A percentile compares a stretch with the other conserved stretches of the same genome.
phyloP scores from a whole-genome alignment of 2,113 vertebrate genomes.

The Hippotragus niger region DNA sequence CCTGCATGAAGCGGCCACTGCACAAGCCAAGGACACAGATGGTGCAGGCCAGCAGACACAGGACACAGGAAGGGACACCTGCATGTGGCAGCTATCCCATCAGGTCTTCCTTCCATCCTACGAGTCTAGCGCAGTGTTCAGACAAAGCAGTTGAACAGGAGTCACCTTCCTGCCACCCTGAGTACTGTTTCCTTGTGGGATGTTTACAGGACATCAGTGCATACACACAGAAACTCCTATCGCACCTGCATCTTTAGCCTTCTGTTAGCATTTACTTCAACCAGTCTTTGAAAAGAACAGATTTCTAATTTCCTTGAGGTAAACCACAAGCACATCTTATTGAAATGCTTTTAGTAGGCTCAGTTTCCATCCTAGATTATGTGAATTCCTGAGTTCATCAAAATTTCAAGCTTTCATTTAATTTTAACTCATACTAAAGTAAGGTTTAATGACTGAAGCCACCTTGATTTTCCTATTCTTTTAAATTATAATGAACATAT shows the following conservation, averaged over 20 bases:
- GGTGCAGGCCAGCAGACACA: accelerated
- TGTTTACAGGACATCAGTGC: background rate
- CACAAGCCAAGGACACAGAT: background rate
- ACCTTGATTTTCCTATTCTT: background rate
- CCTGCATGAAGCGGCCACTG: background rate
- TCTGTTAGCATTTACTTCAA: background rate
- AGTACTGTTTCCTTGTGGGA: background rate
- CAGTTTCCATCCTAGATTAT: background rate
- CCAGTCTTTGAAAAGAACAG: background rate
- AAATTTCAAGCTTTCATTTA: background rate
- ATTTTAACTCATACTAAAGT: background rate
- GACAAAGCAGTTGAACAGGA: background rate
- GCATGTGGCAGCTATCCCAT: accelerated
- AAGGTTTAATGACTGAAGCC: background rate
- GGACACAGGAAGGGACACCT: background rate
- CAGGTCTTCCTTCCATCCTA: background rate
- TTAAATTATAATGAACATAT: background rate
- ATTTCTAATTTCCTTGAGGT: background rate
- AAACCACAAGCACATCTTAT: background rate
- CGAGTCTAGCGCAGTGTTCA: background rate
- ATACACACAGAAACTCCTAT: background rate
- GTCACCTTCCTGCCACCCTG: background rate
- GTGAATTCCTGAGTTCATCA: background rate
- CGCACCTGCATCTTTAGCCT: background rate
- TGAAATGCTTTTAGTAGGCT: background rate